phyloP scores from a whole-genome alignment of 2,113 vertebrate genomes.

The Ahaetulla prasina region DNA sequence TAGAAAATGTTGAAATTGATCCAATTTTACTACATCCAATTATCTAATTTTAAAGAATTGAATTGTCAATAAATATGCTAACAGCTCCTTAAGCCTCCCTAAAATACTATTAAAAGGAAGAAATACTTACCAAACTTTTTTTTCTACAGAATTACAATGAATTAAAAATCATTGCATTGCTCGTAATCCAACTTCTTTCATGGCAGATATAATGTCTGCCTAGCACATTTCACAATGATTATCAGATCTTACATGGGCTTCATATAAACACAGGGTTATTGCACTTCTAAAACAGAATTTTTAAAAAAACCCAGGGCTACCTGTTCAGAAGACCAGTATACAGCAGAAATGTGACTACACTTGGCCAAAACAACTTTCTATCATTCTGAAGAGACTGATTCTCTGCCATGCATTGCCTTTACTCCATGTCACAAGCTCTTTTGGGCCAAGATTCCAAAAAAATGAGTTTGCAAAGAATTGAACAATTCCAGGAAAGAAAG shows the following conservation, averaged over 20 bases:
- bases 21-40: not conserved
- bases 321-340: not conserved
- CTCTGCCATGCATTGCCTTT: not conserved
- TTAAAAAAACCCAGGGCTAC: accelerated
- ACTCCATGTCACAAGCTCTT: not conserved
- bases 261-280: not conserved
- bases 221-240: not conserved
- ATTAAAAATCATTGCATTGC: not conserved
- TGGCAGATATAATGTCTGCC: not conserved
- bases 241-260: not conserved
- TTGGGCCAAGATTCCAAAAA: not conserved
- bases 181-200: not conserved
- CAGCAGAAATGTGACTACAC: not conserved
- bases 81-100: not conserved
- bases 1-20: not conserved
- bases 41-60: not conserved
- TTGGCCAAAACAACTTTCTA: not conserved
- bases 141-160: not conserved
- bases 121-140: not conserved
- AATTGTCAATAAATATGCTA: not conserved
- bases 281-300: not conserved
- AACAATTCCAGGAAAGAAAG: not conserved
- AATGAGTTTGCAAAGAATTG: not conserved
- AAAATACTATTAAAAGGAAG: not conserved
- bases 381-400: not conserved